These are phyloP conservation scores for Rhysida immarginata DNA, from an alignment of 1,140 invertebrate genomes.

Conservation along the genomic window DNA sequence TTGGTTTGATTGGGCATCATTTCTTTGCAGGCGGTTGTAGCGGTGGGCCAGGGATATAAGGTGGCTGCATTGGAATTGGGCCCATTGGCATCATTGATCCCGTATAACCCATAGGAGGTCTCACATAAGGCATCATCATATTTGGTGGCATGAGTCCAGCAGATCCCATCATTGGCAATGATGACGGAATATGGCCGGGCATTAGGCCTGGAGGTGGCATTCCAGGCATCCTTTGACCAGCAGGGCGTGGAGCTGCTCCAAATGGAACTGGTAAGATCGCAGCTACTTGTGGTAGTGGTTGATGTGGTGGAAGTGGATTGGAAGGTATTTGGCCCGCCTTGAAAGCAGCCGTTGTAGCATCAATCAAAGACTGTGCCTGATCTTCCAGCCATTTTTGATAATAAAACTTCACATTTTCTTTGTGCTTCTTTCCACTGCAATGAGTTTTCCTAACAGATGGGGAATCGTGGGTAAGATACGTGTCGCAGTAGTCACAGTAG, in stretches of 20 bases:
- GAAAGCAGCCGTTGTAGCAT: slow-evolving; percentile 88
- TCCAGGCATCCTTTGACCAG: slow-evolving; percentile 11
- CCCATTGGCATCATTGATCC: slow-evolving; percentile 16
- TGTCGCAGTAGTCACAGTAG: slow-evolving; percentile 99
- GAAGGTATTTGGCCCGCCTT: slow-evolving; percentile 90
- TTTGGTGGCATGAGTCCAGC: slow-evolving; percentile 46
- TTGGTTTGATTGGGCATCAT: no score
- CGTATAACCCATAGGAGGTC: slow-evolving; percentile 24
- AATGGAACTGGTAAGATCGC: slow-evolving; percentile 38
- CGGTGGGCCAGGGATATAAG: not conserved
- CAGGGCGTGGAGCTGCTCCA: slow-evolving; percentile 5
- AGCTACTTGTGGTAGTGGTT: slow-evolving; percentile 32
- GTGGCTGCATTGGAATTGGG: slow-evolving; percentile 5
- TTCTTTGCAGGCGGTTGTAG: no score
- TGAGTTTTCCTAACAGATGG: slow-evolving; percentile 98
- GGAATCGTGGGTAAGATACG: slow-evolving; percentile 97
- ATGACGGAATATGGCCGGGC: slow-evolving; percentile 38
- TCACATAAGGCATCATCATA: slow-evolving; percentile 26
- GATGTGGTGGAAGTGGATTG: slow-evolving; percentile 55
- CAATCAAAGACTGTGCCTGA: slow-evolving; percentile 94
- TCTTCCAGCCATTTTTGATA: slow-evolving; percentile 99
- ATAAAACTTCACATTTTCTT: slow-evolving; percentile 98
- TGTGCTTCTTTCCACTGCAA: slow-evolving; percentile 96
- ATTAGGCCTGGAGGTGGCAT: slow-evolving; percentile 50
- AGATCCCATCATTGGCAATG: slow-evolving; percentile 44